Base-by-base conservation (phyloP, 1,140 invertebrate species). In the Trichogramma pretiosum region DNA sequence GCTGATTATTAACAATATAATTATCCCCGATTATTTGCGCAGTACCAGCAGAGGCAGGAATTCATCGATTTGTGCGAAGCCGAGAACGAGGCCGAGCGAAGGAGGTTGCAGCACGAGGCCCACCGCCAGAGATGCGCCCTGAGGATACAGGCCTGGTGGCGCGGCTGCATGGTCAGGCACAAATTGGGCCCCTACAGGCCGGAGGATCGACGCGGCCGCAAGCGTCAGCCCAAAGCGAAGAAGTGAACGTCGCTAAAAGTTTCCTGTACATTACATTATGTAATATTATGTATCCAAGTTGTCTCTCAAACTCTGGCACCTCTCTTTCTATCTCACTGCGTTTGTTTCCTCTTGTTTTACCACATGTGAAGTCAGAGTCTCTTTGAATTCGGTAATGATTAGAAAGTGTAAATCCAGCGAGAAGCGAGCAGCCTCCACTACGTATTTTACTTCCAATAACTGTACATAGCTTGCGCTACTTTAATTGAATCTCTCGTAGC, bases 131-230 rank as follows among this genome's bases (percentile, higher is more conserved):
- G 50, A 33, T 64, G 67, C 45, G 66, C 69, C 7, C 70, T 66
- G 24, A 68, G 59, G 51, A 81, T 83, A 40, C 79, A 81, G 63
- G 76, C 83, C 0, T 85, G 81, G 77, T 84, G 82, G 81, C 72
- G 80, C 44, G 81, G 80, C 11, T 62, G 79, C 11, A 82, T 84
- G 80, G 80, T 83, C 16, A 74, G 81, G 11, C 68, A 75, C 46
- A 77, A 77, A 45, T 64, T 83, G 23, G 80, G 80, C 18, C 74
- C 74, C 19, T 82, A 77, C 61, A 72, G 74, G 52, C 57, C 58
- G 8, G 63, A 69, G 41, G 70, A 72, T 10, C 71, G 67, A 53
- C 77, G 77, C 53, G n/a, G n/a, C n/a, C 75, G 74, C 30, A 79
- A 78, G 48, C 61, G 65, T 1, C 43, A 67, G 34, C 62, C 66